These are phyloP conservation scores for Trichonephila clavipes DNA, from an alignment of 1,140 invertebrate species.

Conservation along the genomic window DNA sequence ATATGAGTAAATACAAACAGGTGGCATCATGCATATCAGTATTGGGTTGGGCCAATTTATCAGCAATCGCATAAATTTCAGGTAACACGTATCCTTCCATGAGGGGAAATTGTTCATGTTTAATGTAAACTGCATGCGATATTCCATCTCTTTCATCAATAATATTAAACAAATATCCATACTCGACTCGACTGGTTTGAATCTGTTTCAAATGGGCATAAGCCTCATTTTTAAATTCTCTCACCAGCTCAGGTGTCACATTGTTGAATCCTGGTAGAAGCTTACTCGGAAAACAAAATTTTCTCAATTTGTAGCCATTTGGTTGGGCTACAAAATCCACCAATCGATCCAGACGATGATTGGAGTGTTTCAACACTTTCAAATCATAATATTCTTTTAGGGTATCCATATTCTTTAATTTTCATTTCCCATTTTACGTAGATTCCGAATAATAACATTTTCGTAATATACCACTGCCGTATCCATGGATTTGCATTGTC, in stretches of 20 bases:
- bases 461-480: neutral
- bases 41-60: neutral
- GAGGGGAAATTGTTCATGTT: conserved; percentile 8
- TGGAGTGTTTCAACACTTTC: neutral
- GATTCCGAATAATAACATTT: neutral
- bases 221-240: neutral
- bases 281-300: neutral
- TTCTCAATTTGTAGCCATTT: neutral
- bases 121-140: neutral
- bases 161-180: conserved; percentile 23
- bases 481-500: neutral
- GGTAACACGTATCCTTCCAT: neutral
- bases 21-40: neutral
- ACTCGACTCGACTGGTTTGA: neutral
- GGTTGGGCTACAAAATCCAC: neutral
- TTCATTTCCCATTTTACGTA: neutral
- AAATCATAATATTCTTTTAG: neutral
- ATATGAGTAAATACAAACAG: conserved; percentile 38
- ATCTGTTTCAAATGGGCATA: neutral
- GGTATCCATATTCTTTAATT: conserved; percentile 26
- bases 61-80: neutral
- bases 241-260: neutral
- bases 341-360: neutral
- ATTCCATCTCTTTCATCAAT: neutral
- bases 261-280: neutral